These are phyloP conservation scores for Margarornis squamiger DNA, from an alignment of 2,797 vertebrate species.

Conservation along the genomic window DNA sequence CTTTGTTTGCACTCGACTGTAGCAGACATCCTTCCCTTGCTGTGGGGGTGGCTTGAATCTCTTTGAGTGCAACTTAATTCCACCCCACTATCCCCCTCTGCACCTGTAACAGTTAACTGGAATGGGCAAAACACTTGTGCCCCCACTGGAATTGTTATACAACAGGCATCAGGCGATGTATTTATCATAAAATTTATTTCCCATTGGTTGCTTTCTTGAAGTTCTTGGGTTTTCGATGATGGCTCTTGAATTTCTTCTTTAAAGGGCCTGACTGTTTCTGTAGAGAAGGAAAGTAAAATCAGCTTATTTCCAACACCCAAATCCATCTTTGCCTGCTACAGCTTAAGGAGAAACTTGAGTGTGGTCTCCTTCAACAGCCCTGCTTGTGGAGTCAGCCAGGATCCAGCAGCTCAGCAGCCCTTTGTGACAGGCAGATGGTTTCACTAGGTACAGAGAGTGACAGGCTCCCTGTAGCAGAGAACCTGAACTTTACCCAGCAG, in stretches of 20 bases:
- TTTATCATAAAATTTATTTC: constrained; percentile 26
- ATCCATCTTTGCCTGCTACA: neutral
- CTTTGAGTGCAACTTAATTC: neutral
- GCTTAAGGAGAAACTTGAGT: neutral
- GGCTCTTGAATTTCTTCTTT: constrained; percentile 69
- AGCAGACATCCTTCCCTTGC: neutral
- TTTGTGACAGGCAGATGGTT: neutral
- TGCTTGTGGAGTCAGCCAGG: neutral
- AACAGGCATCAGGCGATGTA: neutral
- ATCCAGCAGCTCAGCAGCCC: neutral
- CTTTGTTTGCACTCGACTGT: neutral
- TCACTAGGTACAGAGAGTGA: neutral
- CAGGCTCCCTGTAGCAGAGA: neutral
- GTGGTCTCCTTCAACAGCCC: neutral
- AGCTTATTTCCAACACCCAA: neutral
- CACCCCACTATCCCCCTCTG: fast-evolving
- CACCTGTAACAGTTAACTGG: neutral
- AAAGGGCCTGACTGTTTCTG: constrained; percentile 63
- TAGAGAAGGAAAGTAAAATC: neutral
- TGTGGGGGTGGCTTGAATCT: neutral
- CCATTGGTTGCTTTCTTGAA: neutral
- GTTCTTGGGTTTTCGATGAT: constrained; percentile 41
- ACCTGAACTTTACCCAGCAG: neutral
- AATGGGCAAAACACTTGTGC: neutral
- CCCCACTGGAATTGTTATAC: neutral